Evolutionary conservation across 2,797 vertebrate species (phyloP).

Genomic region (Protosalanx chinensis): DNA sequence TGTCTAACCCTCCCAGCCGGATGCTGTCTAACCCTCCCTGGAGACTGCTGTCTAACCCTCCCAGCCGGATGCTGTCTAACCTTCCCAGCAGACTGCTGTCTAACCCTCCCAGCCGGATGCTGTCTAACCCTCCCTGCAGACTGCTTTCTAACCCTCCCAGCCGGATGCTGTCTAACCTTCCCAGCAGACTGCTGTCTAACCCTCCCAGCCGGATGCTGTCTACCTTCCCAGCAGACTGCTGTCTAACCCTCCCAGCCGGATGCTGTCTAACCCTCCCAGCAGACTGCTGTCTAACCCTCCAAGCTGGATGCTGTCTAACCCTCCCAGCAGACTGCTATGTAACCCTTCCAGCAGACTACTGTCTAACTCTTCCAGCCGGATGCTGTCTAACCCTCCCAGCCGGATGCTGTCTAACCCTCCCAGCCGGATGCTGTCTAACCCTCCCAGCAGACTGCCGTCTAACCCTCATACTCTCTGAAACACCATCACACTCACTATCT

Average conservation of each 20-base stretch:
- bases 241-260: not conserved
- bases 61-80: not conserved
- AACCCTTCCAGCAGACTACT: not conserved
- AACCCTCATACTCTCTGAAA: not conserved
- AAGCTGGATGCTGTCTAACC: conserved; percentile 13
- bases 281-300: not conserved
- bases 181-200: not conserved
- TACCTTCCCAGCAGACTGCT: conserved; percentile 13
- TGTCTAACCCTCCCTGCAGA: not conserved
- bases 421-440: conserved; percentile 14
- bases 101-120: conserved; percentile 14
- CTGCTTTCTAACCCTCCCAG: not conserved
- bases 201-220: not conserved
- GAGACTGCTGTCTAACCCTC: conserved; percentile 5
- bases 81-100: not conserved
- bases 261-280: not conserved
- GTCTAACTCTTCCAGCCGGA: not conserved
- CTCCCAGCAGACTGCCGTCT: not conserved
- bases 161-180: not conserved
- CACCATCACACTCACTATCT: too few species aligned
- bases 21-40: not conserved
- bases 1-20: not conserved
- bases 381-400: not conserved
- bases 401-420: not conserved
- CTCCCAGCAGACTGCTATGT: not conserved